Evolutionary conservation across 2,797 vertebrate genomes (phyloP).

Genomic region (Gadopsis bispinosus): DNA sequence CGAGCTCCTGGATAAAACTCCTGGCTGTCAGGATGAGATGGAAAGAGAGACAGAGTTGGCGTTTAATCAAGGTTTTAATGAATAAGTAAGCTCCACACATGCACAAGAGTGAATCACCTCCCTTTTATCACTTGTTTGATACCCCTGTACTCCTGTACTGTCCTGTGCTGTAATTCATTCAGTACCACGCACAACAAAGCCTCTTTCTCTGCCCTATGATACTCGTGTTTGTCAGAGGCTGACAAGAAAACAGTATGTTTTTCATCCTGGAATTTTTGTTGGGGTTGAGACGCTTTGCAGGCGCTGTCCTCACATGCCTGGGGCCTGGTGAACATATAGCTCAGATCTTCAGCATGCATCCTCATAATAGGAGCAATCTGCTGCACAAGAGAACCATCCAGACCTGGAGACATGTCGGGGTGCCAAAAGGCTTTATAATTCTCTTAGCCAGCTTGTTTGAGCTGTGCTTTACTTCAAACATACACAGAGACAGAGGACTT

Average conservation of each 20-base stretch:
- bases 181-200: conserved; percentile 68
- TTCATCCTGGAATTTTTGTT: conserved; percentile 65
- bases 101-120: conserved; percentile 36
- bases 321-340: conserved; percentile 50
- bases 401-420: conserved; percentile 44
- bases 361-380: conserved; percentile 59
- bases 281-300: conserved; percentile 65
- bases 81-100: conserved; percentile 45
- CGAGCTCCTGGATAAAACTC: conserved; percentile 36
- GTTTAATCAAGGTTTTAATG: conserved; percentile 68
- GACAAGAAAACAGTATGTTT: conserved; percentile 33
- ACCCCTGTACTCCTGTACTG: conserved; percentile 48
- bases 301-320: conserved; percentile 56
- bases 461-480: conserved; percentile 72
- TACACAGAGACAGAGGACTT: conserved; percentile 69
- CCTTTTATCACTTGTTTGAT: conserved; percentile 68
- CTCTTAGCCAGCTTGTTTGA: conserved; percentile 65
- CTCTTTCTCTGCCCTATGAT: conserved; percentile 46
- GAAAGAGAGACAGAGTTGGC: conserved; percentile 33
- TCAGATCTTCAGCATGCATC: conserved; percentile 71
- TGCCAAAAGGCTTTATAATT: conserved; percentile 71
- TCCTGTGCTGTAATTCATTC: conserved; percentile 61
- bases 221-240: conserved; percentile 62
- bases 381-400: conserved; percentile 62
- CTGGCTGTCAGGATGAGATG: conserved; percentile 39